These are phyloP conservation scores for Micromesistius poutassou DNA, from an alignment of 2,797 vertebrate species.

Conservation along the genomic window DNA sequence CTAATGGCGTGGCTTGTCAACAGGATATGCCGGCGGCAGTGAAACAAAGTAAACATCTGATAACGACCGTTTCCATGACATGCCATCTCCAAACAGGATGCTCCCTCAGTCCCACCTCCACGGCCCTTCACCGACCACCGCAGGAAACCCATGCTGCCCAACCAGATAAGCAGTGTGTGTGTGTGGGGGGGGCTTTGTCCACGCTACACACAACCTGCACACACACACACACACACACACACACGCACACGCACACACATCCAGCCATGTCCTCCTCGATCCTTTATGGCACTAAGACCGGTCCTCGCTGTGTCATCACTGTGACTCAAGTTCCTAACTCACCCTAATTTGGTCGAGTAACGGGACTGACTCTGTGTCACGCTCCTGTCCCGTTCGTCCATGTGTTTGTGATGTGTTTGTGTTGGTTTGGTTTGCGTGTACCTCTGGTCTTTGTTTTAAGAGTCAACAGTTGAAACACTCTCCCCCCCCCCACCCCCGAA, in stretches of 20 bases:
- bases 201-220: neutral
- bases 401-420: too few species aligned
- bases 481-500: too few species aligned
- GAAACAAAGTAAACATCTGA: slow-evolving; percentile 70
- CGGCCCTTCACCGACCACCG: slow-evolving; percentile 56
- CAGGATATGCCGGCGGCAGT: slow-evolving; percentile 61
- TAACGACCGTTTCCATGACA: slow-evolving; percentile 48
- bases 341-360: too few species aligned
- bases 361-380: neutral
- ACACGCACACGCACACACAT: neutral
- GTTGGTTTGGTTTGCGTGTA: too few species aligned
- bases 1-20: slow-evolving; percentile 51
- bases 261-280: neutral
- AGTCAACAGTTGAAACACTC: slow-evolving; percentile 12
- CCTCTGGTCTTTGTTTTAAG: too few species aligned
- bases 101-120: slow-evolving; percentile 44
- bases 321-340: too few species aligned
- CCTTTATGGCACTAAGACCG: too few species aligned
- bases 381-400: too few species aligned
- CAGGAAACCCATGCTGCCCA: slow-evolving; percentile 62
- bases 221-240: too few species aligned
- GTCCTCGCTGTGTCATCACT: too few species aligned
- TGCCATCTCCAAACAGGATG: slow-evolving; percentile 72
- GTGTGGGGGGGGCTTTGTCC: neutral
- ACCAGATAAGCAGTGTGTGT: slow-evolving; percentile 57